Evolutionary conservation across 2,113 vertebrate species (phyloP), one percentile per base, ranked within the genome.

Genomic region (Enhydra lutris): DNA sequence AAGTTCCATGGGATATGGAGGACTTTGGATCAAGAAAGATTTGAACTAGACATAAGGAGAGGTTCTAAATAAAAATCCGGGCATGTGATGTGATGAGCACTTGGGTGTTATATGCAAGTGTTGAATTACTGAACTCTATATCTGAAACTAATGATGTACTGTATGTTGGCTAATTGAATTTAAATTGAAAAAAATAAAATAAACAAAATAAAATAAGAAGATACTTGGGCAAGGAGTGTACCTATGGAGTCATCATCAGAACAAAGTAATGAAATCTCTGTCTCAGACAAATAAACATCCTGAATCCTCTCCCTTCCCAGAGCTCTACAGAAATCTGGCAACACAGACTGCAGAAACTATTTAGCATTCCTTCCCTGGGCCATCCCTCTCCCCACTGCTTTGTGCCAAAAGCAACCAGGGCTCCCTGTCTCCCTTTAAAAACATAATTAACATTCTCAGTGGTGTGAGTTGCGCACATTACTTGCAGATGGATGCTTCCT

Each of bases 391-490:
- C 42, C 74, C 59, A 95, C 47, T 65, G 88, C 85, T 89, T 67
- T 95, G 59, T 73, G 97, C 95, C 85, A 95, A 88, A 95, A 94
- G 89, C 76, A 31, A 50, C 87, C 59, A 61, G 63, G 17, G 50
- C 69, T 93, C 90, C 92, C 94, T 1, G 52, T 63, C 76, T 96
- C 65, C 95, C 90, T 97, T 85, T 97, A 95, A 97, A 98, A 95
- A 95, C 94, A 97, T 97, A 96, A 98, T 98, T 97, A 96, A 95
- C 94, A 96, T 95, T 97, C 97, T 92, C 96, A 96, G 97, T 65
- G 13, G 97, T 95, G 88, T 50, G 52, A 95, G 91, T 45, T 81
- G 80, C 42, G 65, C 80, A 82, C 65, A 91, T 87, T 61, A 55
- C 90, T 96, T 93, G 90, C 95, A 98, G 95, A 97, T 96, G 95